phyloP scores from a whole-genome alignment of 2,797 vertebrate genomes.

The Natrix natrix region DNA sequence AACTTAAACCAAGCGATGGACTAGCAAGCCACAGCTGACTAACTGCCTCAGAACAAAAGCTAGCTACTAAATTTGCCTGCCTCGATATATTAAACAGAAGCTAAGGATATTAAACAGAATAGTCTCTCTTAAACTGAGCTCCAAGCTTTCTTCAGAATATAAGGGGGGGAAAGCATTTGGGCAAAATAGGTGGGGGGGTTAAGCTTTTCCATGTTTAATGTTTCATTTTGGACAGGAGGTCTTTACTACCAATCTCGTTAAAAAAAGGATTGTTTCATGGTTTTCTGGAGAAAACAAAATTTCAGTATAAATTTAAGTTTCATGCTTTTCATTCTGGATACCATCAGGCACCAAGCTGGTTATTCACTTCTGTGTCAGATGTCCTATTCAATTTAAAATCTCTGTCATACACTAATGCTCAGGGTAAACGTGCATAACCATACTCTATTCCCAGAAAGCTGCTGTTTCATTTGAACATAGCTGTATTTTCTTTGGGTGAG shows the following conservation, averaged over 20 bases:
- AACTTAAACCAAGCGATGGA: not conserved
- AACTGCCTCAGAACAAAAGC: not conserved
- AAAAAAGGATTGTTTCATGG: not conserved
- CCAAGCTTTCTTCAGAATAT: not conserved
- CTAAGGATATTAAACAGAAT: not conserved
- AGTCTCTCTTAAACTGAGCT: not conserved
- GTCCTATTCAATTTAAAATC: not conserved
- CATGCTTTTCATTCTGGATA: not conserved
- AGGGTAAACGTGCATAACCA: not conserved
- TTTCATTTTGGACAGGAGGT: not conserved
- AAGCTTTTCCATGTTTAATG: not conserved
- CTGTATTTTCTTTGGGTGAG: constrained; percentile 23
- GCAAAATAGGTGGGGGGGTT: not conserved
- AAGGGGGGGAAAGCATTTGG: not conserved
- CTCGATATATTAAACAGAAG: not conserved
- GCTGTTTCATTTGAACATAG: constrained; percentile 24
- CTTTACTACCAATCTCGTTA: not conserved
- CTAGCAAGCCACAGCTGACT: not conserved
- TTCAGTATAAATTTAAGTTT: not conserved
- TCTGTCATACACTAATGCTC: not conserved
- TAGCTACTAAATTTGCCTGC: not conserved
- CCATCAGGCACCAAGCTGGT: not conserved
- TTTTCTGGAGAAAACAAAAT: not conserved
- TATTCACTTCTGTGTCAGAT: not conserved
- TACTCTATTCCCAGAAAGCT: constrained; percentile 3